Conservation (phyloP, 64 coral and sea anemone species). For the Astreopora myriophthalma region DNA sequence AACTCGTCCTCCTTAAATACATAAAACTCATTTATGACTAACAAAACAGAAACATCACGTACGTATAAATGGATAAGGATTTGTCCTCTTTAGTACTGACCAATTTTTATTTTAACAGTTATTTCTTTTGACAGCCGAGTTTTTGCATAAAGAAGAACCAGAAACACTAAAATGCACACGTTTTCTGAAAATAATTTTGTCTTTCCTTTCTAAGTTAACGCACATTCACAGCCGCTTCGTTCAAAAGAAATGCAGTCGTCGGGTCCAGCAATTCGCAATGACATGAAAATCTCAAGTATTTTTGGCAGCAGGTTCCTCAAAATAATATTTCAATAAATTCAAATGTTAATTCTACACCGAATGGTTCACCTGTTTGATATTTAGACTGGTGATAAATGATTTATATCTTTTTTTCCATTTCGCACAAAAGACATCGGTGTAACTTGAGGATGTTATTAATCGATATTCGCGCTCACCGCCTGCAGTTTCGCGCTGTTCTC, state of each 20-base stretch:
- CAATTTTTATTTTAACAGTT: neutral
- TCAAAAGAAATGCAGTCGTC: too few relatives aligned
- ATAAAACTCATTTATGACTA: neutral
- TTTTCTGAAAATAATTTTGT: too few relatives aligned
- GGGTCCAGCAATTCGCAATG: too few relatives aligned
- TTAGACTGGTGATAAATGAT: slow-evolving; percentile 11
- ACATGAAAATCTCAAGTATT: neutral
- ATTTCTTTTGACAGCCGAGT: neutral
- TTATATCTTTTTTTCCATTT: neutral
- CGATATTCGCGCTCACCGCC: neutral
- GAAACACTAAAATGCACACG: too few relatives aligned
- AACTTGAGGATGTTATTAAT: neutral
- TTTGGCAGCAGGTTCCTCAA: neutral
- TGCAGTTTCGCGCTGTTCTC: neutral
- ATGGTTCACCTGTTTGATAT: neutral
- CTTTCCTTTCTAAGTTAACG: too few relatives aligned
- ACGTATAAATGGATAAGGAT: neutral
- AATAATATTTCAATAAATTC: neutral
- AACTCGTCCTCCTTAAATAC: neutral
- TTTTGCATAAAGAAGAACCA: too few relatives aligned
- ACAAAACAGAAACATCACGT: neutral
- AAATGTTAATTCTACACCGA: neutral
- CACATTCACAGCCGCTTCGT: too few relatives aligned
- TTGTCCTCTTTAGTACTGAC: neutral
- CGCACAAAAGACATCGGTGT: neutral